Evolutionary conservation across 1,140 invertebrate species (phyloP).

Genomic region (Rhagoletis zephyria): DNA sequence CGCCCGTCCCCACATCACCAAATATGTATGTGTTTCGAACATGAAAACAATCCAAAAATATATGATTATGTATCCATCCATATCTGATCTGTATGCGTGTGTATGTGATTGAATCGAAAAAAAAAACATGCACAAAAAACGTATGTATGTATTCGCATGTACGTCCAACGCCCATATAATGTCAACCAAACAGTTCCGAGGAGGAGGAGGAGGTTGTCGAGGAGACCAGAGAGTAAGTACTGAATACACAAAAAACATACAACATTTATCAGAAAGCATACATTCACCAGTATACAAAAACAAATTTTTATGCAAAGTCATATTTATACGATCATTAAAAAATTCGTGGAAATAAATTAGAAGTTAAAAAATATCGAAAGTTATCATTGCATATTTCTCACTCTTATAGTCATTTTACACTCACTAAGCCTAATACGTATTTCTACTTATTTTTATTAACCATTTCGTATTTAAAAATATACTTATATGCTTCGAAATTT

Average conservation of each 20-base stretch:
- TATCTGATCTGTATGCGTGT: not conserved
- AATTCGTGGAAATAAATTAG: too few relatives aligned
- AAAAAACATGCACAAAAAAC: not conserved
- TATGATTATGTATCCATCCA: not conserved
- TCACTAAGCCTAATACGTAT: too few relatives aligned
- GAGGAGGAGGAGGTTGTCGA: conserved; percentile 81
- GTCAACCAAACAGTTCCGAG: conserved; percentile 74
- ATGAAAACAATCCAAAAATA: conserved; percentile 18
- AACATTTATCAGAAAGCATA: conserved; percentile 3
- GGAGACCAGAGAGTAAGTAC: conserved; percentile 78
- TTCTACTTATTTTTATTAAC: conserved; percentile 31
- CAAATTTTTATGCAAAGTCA: too few relatives aligned
- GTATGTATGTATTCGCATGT: conserved; percentile 41
- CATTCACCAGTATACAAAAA: not conserved
- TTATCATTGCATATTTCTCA: conserved; percentile 11
- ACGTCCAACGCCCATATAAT: conserved; percentile 25
- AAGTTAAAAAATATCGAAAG: not conserved
- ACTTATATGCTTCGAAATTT: conserved; percentile 25
- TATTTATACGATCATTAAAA: too few relatives aligned
- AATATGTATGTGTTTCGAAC: not conserved
- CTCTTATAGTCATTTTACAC: not conserved
- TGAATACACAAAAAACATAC: conserved; percentile 55
- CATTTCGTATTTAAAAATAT: conserved; percentile 27
- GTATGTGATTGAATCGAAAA: not conserved
- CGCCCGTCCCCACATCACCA: conserved; percentile 35